phyloP scores from a whole-genome alignment of 1,140 invertebrate species.

The Antheraea pernyi region DNA sequence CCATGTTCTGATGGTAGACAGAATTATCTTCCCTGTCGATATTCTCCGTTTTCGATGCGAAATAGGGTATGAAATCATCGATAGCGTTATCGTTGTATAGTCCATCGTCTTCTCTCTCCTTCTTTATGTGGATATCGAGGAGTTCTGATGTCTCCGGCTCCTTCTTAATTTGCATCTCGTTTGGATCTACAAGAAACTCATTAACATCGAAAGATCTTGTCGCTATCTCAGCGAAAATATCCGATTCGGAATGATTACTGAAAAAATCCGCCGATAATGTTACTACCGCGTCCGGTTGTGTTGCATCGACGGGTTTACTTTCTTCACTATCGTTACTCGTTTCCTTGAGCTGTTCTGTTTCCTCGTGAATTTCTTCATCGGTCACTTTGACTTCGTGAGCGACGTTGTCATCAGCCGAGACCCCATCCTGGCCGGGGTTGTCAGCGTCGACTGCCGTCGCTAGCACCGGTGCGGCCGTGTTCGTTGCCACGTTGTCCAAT shows the following conservation, averaged over 20 bases:
- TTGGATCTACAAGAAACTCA: slow-evolving; percentile 53
- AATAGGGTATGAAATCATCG: slow-evolving; percentile 71
- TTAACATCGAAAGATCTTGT: slow-evolving; percentile 64
- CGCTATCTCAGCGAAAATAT: slow-evolving; percentile 65
- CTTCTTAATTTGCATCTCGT: slow-evolving; percentile 65
- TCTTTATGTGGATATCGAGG: slow-evolving; percentile 46
- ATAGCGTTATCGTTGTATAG: slow-evolving; percentile 69
- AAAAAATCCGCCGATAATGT: slow-evolving; percentile 60
- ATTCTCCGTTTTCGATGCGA: slow-evolving; percentile 55
- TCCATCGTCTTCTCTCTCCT: slow-evolving; percentile 47
- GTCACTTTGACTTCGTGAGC: slow-evolving; percentile 66
- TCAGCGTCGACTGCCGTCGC: slow-evolving; percentile 37
- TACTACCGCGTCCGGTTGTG: slow-evolving; percentile 52
- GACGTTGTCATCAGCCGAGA: slow-evolving; percentile 67
- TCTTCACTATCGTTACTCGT: slow-evolving; percentile 18
- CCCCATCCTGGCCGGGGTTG: slow-evolving; percentile 46
- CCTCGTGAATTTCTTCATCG: slow-evolving; percentile 40
- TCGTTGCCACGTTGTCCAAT: slow-evolving; percentile 66
- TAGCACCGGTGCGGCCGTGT: slow-evolving; percentile 55
- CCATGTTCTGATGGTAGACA: slow-evolving; percentile 70
- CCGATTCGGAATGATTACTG: slow-evolving; percentile 52
- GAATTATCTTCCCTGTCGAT: slow-evolving; percentile 55
- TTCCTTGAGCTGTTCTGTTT: not conserved
- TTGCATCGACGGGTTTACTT: slow-evolving; percentile 6
- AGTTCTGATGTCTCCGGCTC: slow-evolving; percentile 44